phyloP scores from a whole-genome alignment of 1,140 invertebrate species.

The Laupala kohalensis region DNA sequence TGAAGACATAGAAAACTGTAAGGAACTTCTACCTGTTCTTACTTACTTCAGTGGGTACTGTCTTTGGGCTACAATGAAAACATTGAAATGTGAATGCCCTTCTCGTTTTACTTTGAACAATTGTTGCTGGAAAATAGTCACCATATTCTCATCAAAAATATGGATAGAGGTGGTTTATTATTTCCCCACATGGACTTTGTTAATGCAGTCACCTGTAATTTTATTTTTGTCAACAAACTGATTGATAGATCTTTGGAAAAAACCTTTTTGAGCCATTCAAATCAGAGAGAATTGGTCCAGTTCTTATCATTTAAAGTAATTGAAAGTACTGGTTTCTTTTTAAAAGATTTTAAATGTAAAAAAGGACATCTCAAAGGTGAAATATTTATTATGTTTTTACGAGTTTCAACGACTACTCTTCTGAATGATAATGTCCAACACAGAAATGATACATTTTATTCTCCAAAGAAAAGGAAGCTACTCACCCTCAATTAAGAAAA shows the following conservation, averaged over 20 bases:
- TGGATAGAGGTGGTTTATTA: neutral
- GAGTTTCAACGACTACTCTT: neutral
- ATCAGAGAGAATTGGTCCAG: neutral
- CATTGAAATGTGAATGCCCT: neutral
- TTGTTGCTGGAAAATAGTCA: neutral
- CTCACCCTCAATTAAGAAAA: too few relatives aligned
- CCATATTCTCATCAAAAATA: neutral
- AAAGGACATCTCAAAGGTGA: neutral
- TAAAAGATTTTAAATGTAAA: neutral
- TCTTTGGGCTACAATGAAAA: neutral
- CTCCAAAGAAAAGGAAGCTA: too few relatives aligned
- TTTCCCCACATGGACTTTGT: neutral
- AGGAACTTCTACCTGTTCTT: neutral
- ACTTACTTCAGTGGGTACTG: neutral
- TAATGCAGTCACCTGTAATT: neutral
- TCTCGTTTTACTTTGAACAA: neutral
- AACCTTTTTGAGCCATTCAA: neutral
- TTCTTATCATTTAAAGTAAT: neutral
- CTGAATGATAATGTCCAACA: too few relatives aligned
- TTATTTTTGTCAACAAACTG: neutral
- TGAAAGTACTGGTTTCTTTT: neutral
- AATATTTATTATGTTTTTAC: neutral
- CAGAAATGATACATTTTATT: too few relatives aligned
- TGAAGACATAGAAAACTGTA: neutral
- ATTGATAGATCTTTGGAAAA: neutral